A percentile compares a stretch with the other conserved stretches of the same genome.
These are phyloP conservation scores for Zoanthus solanderi DNA, from an alignment of 92 coral and sea anemone species.

Conservation along the genomic window DNA sequence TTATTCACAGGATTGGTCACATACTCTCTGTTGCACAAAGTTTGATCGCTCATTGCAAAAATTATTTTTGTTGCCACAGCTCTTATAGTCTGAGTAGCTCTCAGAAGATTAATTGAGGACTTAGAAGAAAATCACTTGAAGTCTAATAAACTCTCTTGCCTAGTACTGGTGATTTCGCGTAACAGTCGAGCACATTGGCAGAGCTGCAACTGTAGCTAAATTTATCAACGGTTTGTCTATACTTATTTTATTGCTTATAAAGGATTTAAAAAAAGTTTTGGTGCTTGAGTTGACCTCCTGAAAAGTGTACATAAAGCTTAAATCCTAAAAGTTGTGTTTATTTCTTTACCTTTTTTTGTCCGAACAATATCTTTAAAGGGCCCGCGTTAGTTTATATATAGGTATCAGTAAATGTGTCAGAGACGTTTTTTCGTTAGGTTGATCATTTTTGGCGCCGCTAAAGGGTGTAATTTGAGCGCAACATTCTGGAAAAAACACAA, in stretches of 20 bases:
- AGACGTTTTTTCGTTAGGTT: constrained; percentile 8
- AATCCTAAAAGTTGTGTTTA: not conserved
- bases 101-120: not conserved
- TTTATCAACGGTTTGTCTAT: not conserved
- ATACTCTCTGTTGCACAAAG: too few species aligned
- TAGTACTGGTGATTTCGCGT: not conserved
- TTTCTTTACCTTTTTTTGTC: not conserved
- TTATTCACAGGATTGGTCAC: too few species aligned
- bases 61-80: too few species aligned
- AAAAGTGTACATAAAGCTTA: not conserved
- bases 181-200: not conserved
- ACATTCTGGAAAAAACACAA: constrained; percentile 23
- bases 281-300: not conserved
- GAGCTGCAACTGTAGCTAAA: not conserved
- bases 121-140: not conserved
- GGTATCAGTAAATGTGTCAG: not conserved
- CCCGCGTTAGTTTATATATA: not conserved
- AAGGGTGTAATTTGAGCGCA: not conserved
- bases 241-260: not conserved
- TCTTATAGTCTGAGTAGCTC: too few species aligned
- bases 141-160: not conserved
- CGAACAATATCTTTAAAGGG: not conserved
- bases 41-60: too few species aligned
- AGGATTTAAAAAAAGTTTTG: not conserved
- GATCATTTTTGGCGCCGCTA: not conserved